Base-by-base conservation (phyloP, 2,113 vertebrate species). In the Notothenia coriiceps region DNA sequence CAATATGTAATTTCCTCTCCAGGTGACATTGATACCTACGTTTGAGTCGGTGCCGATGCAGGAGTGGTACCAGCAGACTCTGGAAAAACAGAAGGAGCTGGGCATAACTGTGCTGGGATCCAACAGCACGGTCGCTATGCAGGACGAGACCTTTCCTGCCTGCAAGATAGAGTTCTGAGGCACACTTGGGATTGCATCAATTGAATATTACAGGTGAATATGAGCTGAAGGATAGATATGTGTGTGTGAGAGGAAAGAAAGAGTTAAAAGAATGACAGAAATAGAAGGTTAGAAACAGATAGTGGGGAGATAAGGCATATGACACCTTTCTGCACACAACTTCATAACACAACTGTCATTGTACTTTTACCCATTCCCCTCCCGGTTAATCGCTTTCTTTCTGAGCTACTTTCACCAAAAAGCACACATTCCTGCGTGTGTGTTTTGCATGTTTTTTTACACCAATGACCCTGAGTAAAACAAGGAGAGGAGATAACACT, bases 91-190 rank as follows among this genome's bases (percentile, higher is more conserved):
- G 90, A 95, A 89, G 86, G 95, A 96, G 15, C 87, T 97, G 79
- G 96, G 95, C 54, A 93, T 99, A 91, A 96, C 95, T 0, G 97
- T 98, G 50, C 93, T 98, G 86, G 97, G 97, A 70, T 98, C 96
- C 75, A 97, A 96, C 95, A 98, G 97, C 94, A 97, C 97, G 0
- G 97, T 99, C 47, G 97, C 96, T 76, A 99, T 98, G 96, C 97
- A 98, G 91, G 97, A 97, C 0, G 97, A 98, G 83, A 97, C 97
- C 54, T 98, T 98, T 88, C 98, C 97, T 0, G 97, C 98, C 66
- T 99, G 98, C 95, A 99, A 98, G 93, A 96, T 98, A 76, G 97
- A 98, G 91, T 98, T 98, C 92, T 98, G 92, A 95, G 64, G 43
- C 50, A 61, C 46, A 72, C 20, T 43, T 20, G 8, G 3, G 71